A percentile compares a stretch with the other conserved stretches of the same genome.
Conservation (phyloP, 2,888 invertebrate genomes). For the Chymomyza fuscimana region DNA sequence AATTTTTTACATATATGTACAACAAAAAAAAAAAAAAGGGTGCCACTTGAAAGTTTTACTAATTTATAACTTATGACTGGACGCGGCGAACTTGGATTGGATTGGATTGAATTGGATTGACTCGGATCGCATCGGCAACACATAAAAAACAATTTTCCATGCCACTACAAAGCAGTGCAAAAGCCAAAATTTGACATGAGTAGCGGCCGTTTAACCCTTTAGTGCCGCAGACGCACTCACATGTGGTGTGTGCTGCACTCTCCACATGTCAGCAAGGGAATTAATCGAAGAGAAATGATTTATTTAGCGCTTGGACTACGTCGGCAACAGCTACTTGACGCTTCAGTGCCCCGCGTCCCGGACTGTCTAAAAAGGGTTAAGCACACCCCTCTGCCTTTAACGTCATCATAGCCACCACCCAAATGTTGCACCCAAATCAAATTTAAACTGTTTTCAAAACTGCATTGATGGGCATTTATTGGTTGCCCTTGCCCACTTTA, state of each 20-base stretch:
- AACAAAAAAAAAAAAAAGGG: conserved; percentile 18
- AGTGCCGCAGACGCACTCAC: conserved; percentile 32
- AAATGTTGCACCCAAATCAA: conserved; percentile 67
- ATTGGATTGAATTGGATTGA: not conserved
- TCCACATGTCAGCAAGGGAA: conserved; percentile 80
- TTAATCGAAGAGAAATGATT: conserved; percentile 81
- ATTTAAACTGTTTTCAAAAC: conserved; percentile 74
- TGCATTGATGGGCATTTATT: conserved; percentile 74
- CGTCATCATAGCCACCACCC: conserved; percentile 4
- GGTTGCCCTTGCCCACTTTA: conserved; percentile 33
- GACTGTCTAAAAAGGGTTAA: conserved; percentile 49
- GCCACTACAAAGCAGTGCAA: conserved; percentile 79
- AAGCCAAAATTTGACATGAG: conserved; percentile 76
- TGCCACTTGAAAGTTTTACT: conserved; percentile 64
- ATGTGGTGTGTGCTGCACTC: conserved; percentile 39
- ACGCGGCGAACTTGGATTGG: conserved; percentile 19
- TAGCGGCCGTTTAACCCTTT: conserved; percentile 64
- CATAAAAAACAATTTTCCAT: conserved; percentile 79
- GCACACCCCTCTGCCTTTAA: conserved; percentile 19
- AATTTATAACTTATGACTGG: conserved; percentile 76
- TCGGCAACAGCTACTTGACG: conserved; percentile 49
- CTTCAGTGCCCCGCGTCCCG: conserved; percentile 60
- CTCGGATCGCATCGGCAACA: conserved; percentile 29
- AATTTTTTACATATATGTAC: not conserved
- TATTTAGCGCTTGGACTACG: conserved; percentile 74